Evolutionary conservation across 1,140 invertebrate species (phyloP).

Genomic region (Dendrolimus punctatus): DNA sequence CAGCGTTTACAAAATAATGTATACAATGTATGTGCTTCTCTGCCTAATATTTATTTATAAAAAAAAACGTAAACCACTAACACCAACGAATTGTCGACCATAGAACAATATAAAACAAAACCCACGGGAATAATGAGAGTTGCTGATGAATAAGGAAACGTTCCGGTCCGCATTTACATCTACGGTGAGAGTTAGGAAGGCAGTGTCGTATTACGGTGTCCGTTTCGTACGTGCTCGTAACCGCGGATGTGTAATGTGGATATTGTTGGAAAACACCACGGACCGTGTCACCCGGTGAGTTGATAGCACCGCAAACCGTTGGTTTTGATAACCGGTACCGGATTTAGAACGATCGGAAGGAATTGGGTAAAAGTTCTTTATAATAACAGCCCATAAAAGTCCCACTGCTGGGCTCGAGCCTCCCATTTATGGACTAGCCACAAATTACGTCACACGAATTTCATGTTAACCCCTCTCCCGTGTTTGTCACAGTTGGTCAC

Average conservation of each 20-base stretch:
- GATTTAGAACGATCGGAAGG: no score
- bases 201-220: slow-evolving; percentile 52
- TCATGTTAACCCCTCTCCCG: no score
- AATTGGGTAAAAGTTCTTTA: no score
- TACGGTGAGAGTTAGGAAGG: slow-evolving; percentile 52
- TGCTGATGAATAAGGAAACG: slow-evolving; percentile 39
- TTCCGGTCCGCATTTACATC: slow-evolving; percentile 65
- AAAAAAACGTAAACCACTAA: slow-evolving; percentile 7
- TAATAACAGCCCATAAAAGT: no score
- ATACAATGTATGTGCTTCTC: no score
- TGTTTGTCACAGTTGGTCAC: no score
- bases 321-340: slow-evolving; percentile 14
- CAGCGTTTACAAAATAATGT: no score
- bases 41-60: neutral
- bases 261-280: slow-evolving; percentile 29
- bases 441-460: no score
- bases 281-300: neutral
- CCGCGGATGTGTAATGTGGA: slow-evolving; percentile 61
- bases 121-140: slow-evolving; percentile 3
- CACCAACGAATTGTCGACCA: slow-evolving; percentile 18
- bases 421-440: no score
- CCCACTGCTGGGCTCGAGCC: no score
- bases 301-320: slow-evolving; percentile 40
- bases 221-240: slow-evolving; percentile 39
- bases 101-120: slow-evolving; percentile 30